Evolutionary conservation across 1,140 invertebrate species (phyloP), one percentile per base, ranked within the genome.

Genomic region (Papilio xuthus): DNA sequence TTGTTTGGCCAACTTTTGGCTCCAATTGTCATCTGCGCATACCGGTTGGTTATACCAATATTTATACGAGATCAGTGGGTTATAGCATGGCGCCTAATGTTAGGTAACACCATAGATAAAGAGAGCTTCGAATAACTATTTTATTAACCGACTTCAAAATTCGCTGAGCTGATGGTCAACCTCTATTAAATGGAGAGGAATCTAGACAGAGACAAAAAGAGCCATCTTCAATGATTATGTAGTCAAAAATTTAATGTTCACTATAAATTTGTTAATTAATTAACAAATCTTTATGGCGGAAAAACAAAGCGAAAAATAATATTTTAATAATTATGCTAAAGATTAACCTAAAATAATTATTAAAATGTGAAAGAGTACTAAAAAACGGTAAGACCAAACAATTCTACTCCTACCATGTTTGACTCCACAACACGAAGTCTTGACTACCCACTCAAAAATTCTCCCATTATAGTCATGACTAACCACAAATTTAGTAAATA

Each of bases 1-100:
- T 78, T 69, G 77, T 79, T 69, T 81, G 77, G 50, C 77, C 77
- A 78, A 81, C 67, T 67, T 81, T 78, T 79, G 77, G 73, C 72
- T 60, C 50, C 41, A 47, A 76, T 80, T 73, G 71, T 73, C 41
- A 73, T 73, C 42, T 8, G 71, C 42, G 41, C 71, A 26, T 47
- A 47, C 71, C 71, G 71, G 71, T 73, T 73, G 20, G 71, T 0
- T 67, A 56, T 32, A 56, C 50, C 73, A 56, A 56, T 56, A 56
- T 75, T 75, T 28, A 56, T 32, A 75, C 71, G 4, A 73, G 71
- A 47, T 75, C 50, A 75, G 50, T 75, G 23, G 73, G 73, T 75
- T 75, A 56, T 56, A 18, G 28, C 12, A 56, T 75, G 73, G 73
- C 73, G 71, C 44, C 71, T 73, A 70, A 41, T 32, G 26, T 67